Evolutionary conservation across 2,113 vertebrate genomes (phyloP).

Genomic region (Philantomba maxwellii): DNA sequence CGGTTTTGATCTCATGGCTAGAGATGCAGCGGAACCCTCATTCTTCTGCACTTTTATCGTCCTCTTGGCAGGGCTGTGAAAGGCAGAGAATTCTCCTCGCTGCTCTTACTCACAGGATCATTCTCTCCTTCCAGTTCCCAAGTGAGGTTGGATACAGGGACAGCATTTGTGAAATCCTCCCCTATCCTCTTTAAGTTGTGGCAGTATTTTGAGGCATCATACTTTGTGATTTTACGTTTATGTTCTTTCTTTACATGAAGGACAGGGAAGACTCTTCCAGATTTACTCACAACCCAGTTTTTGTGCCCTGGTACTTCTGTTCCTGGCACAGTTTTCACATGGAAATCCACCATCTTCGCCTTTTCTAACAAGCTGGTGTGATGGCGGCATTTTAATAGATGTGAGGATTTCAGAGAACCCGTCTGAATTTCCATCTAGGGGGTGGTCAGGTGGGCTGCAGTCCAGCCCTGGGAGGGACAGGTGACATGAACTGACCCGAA

Average conservation of each 20-base stretch:
- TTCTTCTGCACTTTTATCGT: not conserved
- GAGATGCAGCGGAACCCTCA: not conserved
- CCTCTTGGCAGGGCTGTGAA: conserved; percentile 49
- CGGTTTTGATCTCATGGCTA: not conserved
- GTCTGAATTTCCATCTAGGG: not conserved
- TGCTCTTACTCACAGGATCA: conserved; percentile 83
- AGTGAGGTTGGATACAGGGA: conserved; percentile 84
- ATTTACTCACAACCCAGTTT: conserved; percentile 97
- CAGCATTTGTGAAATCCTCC: conserved; percentile 44
- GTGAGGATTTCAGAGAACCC: not conserved
- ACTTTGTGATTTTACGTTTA: conserved; percentile 86
- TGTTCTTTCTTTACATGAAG: conserved; percentile 84
- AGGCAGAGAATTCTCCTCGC: conserved; percentile 81
- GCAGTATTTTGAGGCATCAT: conserved; percentile 95
- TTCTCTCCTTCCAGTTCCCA: conserved; percentile 85
- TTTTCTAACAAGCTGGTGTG: conserved; percentile 76
- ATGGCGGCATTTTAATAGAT: not conserved
- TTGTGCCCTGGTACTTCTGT: conserved; percentile 92
- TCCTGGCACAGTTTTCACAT: conserved; percentile 93
- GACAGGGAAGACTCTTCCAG: conserved; percentile 91
- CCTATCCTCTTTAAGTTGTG: conserved; percentile 92
- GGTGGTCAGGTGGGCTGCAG: not conserved
- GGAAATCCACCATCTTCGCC: conserved; percentile 86
- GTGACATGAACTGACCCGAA: fast-evolving
- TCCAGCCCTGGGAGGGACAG: not conserved